phyloP scores from a whole-genome alignment of 37 sponge, comb jelly and placozoan genomes.

The Geodia barretti region DNA sequence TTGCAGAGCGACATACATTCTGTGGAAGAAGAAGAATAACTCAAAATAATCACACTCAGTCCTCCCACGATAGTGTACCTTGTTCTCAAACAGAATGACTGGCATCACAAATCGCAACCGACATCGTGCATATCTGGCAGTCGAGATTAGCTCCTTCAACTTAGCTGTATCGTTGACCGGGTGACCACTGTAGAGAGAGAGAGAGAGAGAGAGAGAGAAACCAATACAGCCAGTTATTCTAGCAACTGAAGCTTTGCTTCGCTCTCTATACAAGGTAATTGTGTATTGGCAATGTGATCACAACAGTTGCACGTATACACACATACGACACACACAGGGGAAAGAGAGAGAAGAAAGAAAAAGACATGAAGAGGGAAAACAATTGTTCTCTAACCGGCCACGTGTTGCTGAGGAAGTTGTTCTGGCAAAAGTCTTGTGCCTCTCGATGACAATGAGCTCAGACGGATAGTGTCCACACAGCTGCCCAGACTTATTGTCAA shows the following conservation, averaged over 20 bases:
- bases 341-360: no score
- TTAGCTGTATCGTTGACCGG: slow-evolving; percentile 16
- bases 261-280: no score
- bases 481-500: slow-evolving; percentile 71
- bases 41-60: not conserved
- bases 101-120: slow-evolving; percentile 91
- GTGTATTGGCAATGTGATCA: no score
- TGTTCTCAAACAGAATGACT: slow-evolving; percentile 84
- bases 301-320: no score
- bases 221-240: no score
- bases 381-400: no score
- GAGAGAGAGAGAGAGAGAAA: no score
- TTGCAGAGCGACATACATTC: slow-evolving; percentile 89
- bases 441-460: slow-evolving; percentile 56
- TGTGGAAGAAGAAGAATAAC: slow-evolving; percentile 24
- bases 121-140: slow-evolving; percentile 84
- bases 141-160: slow-evolving; percentile 73
- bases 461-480: slow-evolving; percentile 86
- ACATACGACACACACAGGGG: no score
- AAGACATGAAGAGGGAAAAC: no score
- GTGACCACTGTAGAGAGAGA: not conserved
- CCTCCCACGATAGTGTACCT: slow-evolving; percentile 51
- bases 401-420: no score
- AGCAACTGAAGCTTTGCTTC: no score
- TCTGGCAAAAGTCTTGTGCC: slow-evolving; percentile 1